phyloP scores from a whole-genome alignment of 2,113 vertebrate genomes.

The Mastomys natalensis region DNA sequence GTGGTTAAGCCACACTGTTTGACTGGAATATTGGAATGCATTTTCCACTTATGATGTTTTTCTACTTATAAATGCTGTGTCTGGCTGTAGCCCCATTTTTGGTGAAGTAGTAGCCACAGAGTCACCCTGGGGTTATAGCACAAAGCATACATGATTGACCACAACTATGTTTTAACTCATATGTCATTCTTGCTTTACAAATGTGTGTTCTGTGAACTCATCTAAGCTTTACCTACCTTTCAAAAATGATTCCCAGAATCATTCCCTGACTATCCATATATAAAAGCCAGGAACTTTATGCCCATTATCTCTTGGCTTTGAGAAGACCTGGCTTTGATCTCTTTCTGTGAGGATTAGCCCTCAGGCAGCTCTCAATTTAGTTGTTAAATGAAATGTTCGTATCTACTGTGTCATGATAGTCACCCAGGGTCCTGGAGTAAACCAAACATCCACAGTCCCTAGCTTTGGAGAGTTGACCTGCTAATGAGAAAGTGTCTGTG shows the following conservation, averaged over 20 bases:
- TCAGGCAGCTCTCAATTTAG: neutral
- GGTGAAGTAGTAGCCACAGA: neutral
- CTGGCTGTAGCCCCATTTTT: too few relatives aligned
- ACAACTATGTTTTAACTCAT: neutral
- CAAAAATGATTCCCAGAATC: neutral
- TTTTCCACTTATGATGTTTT: neutral
- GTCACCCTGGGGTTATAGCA: neutral
- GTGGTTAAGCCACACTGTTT: neutral
- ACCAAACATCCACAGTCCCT: neutral
- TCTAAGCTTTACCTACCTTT: neutral
- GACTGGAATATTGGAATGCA: neutral
- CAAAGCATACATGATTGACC: neutral
- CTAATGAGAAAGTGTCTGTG: neutral
- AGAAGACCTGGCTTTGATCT: neutral
- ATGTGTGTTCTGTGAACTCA: conserved; percentile 3
- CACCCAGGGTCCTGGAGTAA: neutral
- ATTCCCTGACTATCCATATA: neutral
- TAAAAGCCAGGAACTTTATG: neutral
- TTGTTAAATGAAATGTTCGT: neutral
- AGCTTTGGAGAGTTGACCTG: neutral
- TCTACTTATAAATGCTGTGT: neutral
- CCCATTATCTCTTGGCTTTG: neutral
- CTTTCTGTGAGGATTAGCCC: neutral
- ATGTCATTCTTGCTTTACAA: neutral
- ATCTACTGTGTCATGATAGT: neutral